phyloP scores from a whole-genome alignment of 2,888 invertebrate genomes.

The Caenorhabditis zanzibari region DNA sequence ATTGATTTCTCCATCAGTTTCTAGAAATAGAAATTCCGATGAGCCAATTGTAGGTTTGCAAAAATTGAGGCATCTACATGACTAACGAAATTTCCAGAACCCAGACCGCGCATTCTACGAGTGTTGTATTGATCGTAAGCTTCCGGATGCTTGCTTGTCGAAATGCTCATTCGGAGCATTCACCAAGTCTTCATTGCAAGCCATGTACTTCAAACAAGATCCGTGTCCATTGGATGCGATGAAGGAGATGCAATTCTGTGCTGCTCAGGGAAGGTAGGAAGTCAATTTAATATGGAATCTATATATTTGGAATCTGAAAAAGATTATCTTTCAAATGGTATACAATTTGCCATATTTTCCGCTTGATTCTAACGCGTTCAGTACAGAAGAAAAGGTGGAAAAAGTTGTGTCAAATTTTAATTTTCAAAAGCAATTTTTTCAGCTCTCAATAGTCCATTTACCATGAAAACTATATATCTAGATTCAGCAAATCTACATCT shows the following conservation, averaged over 20 bases:
- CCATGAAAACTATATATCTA: no score
- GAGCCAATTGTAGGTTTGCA: conserved; percentile 58
- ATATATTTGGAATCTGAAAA: no score
- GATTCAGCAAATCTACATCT: neutral
- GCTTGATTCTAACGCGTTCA: no score
- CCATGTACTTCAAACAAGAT: conserved; percentile 82
- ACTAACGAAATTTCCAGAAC: conserved; percentile 70
- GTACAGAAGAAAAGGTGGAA: no score
- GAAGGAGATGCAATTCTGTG: conserved; percentile 81
- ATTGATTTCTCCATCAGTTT: conserved; percentile 60
- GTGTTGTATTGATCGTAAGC: conserved; percentile 80
- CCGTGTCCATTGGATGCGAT: conserved; percentile 80
- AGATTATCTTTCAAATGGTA: no score
- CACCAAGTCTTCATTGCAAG: conserved; percentile 72
- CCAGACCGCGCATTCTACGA: conserved; percentile 81
- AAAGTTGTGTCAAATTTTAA: no score
- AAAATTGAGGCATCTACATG: neutral
- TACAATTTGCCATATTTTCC: no score
- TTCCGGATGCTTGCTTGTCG: conserved; percentile 80
- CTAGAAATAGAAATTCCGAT: conserved; percentile 47
- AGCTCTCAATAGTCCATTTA: no score
- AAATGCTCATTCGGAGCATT: conserved; percentile 78
- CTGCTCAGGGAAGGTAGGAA: conserved; percentile 76
- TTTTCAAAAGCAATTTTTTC: no score
- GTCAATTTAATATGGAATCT: neutral